Conservation (phyloP, 2,888 invertebrate species). For the Orchestes rusci region DNA sequence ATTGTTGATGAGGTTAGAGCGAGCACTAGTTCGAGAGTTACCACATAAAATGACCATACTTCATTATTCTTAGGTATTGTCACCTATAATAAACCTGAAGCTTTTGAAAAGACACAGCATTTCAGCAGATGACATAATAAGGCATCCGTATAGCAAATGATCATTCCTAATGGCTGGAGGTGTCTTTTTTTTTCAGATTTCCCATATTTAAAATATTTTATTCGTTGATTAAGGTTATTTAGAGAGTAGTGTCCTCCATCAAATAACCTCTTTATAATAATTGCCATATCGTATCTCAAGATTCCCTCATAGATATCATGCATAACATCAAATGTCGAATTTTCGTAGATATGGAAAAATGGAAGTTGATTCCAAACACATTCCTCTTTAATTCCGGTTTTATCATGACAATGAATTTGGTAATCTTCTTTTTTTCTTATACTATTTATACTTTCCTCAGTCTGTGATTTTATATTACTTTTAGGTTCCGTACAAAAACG, state of each 20-base stretch:
- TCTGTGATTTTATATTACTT: not conserved
- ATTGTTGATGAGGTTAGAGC: not conserved
- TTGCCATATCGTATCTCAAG: slow-evolving; percentile 31
- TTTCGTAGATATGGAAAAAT: slow-evolving; percentile 32
- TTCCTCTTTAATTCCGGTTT: slow-evolving; percentile 14
- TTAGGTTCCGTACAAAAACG: slow-evolving; percentile 12
- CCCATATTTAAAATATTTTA: slow-evolving; percentile 26
- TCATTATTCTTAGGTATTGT: slow-evolving; percentile 3
- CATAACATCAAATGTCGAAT: slow-evolving; percentile 34
- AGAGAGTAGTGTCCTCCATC: slow-evolving; percentile 11
- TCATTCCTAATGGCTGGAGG: slow-evolving; percentile 7
- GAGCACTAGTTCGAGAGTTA: not conserved
- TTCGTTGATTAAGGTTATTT: slow-evolving; percentile 25
- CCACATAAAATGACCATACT: not conserved
- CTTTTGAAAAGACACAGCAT: slow-evolving; percentile 16
- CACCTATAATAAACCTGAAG: slow-evolving; percentile 16
- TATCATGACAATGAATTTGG: slow-evolving; percentile 1
- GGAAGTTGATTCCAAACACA: slow-evolving; percentile 12
- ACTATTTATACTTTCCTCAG: not conserved
- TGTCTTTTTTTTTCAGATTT: slow-evolving; percentile 21
- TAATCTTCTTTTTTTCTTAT: slow-evolving; percentile 6
- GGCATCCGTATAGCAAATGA: slow-evolving; percentile 13
- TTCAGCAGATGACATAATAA: slow-evolving; percentile 18
- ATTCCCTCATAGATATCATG: slow-evolving; percentile 34
- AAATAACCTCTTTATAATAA: slow-evolving; percentile 28